A percentile compares a stretch with the other conserved stretches of the same genome.
Evolutionary conservation across 2,888 invertebrate species (phyloP).

Genomic region (Clepsis dumicolana): DNA sequence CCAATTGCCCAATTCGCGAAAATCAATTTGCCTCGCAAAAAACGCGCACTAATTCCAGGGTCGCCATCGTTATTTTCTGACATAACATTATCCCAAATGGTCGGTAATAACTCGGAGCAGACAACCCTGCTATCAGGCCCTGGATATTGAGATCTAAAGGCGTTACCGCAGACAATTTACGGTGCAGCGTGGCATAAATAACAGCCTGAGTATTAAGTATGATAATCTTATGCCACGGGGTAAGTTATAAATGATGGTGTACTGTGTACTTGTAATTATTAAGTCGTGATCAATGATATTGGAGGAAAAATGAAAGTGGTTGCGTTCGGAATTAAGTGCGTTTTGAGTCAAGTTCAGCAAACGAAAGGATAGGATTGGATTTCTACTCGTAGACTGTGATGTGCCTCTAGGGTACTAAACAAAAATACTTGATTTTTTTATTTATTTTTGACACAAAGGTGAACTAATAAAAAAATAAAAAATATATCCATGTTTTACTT

Average conservation of each 20-base stretch:
- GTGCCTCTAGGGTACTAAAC: too few species aligned
- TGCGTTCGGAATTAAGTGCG: background rate
- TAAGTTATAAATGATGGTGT: constrained; percentile 32
- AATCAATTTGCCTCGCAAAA: constrained; percentile 43
- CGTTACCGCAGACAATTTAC: constrained; percentile 69
- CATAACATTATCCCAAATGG: constrained; percentile 45
- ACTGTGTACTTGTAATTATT: constrained; percentile 28
- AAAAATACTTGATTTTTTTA: too few species aligned
- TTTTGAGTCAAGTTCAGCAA: background rate
- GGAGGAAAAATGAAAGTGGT: constrained; percentile 1
- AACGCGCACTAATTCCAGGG: constrained; percentile 41
- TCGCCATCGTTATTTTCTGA: constrained; percentile 45
- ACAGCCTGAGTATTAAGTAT: constrained; percentile 66
- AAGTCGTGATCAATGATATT: constrained; percentile 22
- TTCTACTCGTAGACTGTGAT: too few species aligned
- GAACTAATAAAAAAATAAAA: too few species aligned
- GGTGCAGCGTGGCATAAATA: constrained; percentile 64
- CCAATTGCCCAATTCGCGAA: constrained; percentile 7
- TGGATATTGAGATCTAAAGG: constrained; percentile 75
- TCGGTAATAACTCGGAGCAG: constrained; percentile 51
- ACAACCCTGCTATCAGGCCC: constrained; percentile 63
- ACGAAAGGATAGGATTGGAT: too few species aligned
- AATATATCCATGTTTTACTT: too few species aligned
- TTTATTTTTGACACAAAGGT: too few species aligned
- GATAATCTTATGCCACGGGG: constrained; percentile 58